phyloP scores from a whole-genome alignment of 2,797 vertebrate species.

The Rhinichthys osculus region DNA sequence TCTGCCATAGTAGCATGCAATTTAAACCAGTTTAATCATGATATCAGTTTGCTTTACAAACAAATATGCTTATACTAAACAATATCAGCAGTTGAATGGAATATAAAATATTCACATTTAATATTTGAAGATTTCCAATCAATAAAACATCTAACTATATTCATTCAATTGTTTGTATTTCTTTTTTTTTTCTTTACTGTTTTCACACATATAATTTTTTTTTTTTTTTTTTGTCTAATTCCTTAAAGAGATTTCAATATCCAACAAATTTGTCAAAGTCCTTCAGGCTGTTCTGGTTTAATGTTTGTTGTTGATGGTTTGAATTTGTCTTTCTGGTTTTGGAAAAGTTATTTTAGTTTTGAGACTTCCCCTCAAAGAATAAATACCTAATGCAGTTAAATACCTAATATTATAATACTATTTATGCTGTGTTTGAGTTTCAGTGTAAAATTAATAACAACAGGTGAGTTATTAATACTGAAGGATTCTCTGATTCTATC shows the following conservation, averaged over 20 bases:
- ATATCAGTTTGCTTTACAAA: constrained; percentile 22
- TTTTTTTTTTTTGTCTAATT: neutral
- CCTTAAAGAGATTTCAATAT: neutral
- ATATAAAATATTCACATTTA: constrained; percentile 13
- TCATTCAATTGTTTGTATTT: neutral
- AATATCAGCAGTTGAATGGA: constrained; percentile 10
- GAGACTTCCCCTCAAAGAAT: neutral
- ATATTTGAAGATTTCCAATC: constrained; percentile 46
- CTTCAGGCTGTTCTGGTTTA: neutral
- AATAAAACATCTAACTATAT: constrained; percentile 28
- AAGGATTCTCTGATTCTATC: neutral
- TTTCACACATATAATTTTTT: neutral
- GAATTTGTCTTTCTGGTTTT: neutral
- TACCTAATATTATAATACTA: neutral
- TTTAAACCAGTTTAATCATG: neutral
- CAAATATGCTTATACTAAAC: constrained; percentile 6
- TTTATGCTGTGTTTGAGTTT: neutral
- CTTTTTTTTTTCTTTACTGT: neutral
- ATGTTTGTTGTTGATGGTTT: neutral
- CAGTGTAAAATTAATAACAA: neutral
- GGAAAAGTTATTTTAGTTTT: neutral
- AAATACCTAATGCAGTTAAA: neutral
- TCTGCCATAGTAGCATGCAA: constrained; percentile 23
- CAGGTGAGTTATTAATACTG: neutral
- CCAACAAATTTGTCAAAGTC: neutral